Percentiles rank a stretch among this genome's conserved stretches.
These are phyloP conservation scores for Parascotia fuliginaria DNA, from an alignment of 2,888 invertebrate species.

Conservation along the genomic window DNA sequence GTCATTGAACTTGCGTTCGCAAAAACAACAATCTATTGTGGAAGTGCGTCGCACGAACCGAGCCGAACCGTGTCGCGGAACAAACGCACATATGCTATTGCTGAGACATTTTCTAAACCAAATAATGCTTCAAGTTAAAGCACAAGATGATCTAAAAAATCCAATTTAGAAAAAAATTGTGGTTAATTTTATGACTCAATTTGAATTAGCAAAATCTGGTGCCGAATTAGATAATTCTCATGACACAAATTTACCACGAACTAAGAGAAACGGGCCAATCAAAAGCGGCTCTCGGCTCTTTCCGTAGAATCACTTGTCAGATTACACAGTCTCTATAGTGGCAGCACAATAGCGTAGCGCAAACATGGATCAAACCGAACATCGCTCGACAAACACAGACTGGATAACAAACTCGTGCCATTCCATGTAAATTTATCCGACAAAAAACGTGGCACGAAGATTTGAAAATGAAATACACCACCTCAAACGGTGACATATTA, in stretches of 20 bases:
- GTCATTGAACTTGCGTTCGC: slow-evolving; percentile 64
- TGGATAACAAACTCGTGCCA: slow-evolving; percentile 52
- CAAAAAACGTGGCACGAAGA: slow-evolving; percentile 49
- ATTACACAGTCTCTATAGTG: slow-evolving; percentile 34
- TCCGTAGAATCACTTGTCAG: slow-evolving; percentile 33
- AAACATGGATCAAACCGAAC: slow-evolving; percentile 72
- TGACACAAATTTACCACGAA: neutral
- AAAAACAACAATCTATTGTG: slow-evolving; percentile 74
- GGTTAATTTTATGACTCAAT: neutral
- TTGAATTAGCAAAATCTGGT: neutral
- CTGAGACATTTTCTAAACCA: slow-evolving; percentile 5
- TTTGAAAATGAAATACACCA: slow-evolving; percentile 50
- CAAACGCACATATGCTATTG: slow-evolving; percentile 40
- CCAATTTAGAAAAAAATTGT: too few relatives aligned
- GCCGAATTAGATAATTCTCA: neutral
- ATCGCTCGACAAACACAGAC: slow-evolving; percentile 62
- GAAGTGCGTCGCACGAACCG: slow-evolving; percentile 63
- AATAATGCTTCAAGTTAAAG: neutral
- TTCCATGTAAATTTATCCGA: slow-evolving; percentile 63
- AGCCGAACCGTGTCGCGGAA: slow-evolving; percentile 41
- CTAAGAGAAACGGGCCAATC: slow-evolving; percentile 10
- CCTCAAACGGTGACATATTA: slow-evolving; percentile 44
- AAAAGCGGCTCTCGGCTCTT: slow-evolving; percentile 25
- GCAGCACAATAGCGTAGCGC: slow-evolving; percentile 65
- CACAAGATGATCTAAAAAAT: neutral